Percentiles rank a stretch among this genome's conserved stretches.
Conservation (phyloP, 1,140 invertebrate genomes). For the Leptinotarsa lineolata region DNA sequence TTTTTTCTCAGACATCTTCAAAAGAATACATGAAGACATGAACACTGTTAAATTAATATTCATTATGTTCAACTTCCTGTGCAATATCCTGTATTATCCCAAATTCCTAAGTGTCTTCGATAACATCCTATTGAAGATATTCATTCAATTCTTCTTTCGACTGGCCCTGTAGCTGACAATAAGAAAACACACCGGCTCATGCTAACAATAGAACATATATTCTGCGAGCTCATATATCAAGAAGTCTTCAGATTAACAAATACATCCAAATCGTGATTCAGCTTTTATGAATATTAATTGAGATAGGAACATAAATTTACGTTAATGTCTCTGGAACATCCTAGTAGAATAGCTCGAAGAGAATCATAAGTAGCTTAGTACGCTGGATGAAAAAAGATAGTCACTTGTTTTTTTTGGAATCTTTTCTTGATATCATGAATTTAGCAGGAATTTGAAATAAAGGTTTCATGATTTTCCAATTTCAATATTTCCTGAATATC, state of each 20-base stretch:
- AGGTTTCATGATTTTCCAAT: no score
- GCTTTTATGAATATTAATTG: slow-evolving; percentile 13
- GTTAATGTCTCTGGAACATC: neutral
- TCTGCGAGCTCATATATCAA: slow-evolving; percentile 9
- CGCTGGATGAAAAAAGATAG: neutral
- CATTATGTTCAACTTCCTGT: neutral
- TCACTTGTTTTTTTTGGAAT: no score
- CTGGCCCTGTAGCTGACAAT: neutral
- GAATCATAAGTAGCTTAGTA: neutral
- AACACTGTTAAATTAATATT: neutral
- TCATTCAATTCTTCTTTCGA: neutral
- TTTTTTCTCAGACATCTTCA: no score
- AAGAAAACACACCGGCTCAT: neutral
- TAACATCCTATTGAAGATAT: no score
- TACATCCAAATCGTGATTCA: slow-evolving; percentile 20
- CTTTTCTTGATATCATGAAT: no score
- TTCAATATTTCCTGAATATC: no score
- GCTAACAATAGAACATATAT: slow-evolving; percentile 15
- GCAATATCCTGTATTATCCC: neutral
- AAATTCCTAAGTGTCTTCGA: no score
- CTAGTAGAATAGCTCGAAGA: neutral
- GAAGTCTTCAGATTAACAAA: neutral
- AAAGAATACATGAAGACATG: no score
- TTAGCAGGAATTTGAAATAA: no score
- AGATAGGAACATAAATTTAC: slow-evolving; percentile 9